Conservation (phyloP, 2,888 invertebrate species). For the Microplitis deprimator region DNA sequence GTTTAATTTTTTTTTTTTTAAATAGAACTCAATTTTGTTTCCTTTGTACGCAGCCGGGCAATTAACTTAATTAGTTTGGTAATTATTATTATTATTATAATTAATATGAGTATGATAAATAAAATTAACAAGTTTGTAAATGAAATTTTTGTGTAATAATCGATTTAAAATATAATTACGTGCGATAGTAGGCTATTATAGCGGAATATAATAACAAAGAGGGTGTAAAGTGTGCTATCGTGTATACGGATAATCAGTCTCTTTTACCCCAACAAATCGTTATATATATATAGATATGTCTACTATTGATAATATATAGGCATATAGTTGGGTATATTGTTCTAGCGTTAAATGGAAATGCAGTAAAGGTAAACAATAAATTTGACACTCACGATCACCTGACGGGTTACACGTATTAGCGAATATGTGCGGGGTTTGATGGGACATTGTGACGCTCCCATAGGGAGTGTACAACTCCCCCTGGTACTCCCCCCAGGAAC, state of each 20-base stretch:
- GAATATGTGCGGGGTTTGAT: conserved; percentile 23
- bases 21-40: background rate
- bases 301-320: background rate
- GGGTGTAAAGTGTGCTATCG: background rate
- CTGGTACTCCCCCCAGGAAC: background rate
- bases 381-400: conserved; percentile 48
- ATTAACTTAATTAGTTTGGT: background rate
- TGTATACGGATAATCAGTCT: background rate
- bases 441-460: conserved; percentile 44
- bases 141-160: background rate
- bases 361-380: conserved; percentile 50
- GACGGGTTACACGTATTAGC: conserved; percentile 35
- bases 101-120: background rate
- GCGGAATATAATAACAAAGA: background rate
- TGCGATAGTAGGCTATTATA: too few species aligned
- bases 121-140: too few species aligned
- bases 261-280: background rate
- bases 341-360: conserved; percentile 37
- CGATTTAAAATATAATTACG: background rate
- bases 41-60: background rate
- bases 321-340: background rate
- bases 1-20: background rate
- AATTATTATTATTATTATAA: background rate
- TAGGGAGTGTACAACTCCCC: conserved; percentile 33
- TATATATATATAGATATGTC: background rate